Percentiles rank a stretch among this genome's conserved stretches.
Evolutionary conservation across 1,140 invertebrate genomes (phyloP).

Genomic region (Diabrotica undecimpunctata): DNA sequence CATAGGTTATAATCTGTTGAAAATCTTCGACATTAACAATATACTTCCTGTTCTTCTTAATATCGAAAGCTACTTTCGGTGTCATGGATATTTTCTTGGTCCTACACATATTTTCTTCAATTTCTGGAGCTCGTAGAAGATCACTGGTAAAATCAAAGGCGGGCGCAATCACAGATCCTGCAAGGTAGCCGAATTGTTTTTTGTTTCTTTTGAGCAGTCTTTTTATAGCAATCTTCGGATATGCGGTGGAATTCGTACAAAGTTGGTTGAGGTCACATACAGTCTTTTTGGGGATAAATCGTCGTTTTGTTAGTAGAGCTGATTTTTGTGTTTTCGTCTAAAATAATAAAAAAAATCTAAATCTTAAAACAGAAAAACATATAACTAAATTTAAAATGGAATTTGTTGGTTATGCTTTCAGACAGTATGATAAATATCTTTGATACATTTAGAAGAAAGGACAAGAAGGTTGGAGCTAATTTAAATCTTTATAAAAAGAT

Average conservation of each 20-base stretch:
- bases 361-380: no score
- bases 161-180: slow-evolving; percentile 29
- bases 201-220: slow-evolving; percentile 26
- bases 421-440: no score
- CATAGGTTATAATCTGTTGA: slow-evolving; percentile 29
- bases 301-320: no score
- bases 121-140: background rate
- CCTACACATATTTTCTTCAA: slow-evolving; percentile 27
- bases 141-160: slow-evolving; percentile 9
- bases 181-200: slow-evolving; percentile 20
- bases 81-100: slow-evolving; percentile 26
- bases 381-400: no score
- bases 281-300: slow-evolving; percentile 19
- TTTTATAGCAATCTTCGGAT: slow-evolving; percentile 30
- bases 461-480: no score
- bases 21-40: slow-evolving; percentile 32
- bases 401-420: no score
- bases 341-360: no score
- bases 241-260: slow-evolving; percentile 23
- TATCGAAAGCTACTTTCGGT: slow-evolving; percentile 28
- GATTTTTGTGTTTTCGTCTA: no score
- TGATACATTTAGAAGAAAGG: no score
- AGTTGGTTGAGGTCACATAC: slow-evolving; percentile 4
- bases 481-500: no score
- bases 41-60: slow-evolving; percentile 23